A percentile compares a stretch with the other conserved stretches of the same genome.
Evolutionary conservation across 2,797 vertebrate species (phyloP).

Genomic region (Phrynocephalus forsythii): DNA sequence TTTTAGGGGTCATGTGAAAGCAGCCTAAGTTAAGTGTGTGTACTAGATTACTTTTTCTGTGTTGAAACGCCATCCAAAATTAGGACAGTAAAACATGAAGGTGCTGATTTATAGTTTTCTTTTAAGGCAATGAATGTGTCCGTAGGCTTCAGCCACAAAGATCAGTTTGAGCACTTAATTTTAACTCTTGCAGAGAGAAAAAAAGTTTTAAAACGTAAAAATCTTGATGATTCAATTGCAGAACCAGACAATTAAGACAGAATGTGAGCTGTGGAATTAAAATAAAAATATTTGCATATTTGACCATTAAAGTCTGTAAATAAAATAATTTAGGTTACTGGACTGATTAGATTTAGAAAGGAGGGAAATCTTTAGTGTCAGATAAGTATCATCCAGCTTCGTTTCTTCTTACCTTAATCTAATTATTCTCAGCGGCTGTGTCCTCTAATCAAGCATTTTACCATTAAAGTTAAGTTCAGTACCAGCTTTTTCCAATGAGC

Average conservation of each 20-base stretch:
- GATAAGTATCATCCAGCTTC: conserved; percentile 20
- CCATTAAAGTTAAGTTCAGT: conserved; percentile 27
- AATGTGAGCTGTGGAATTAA: background rate
- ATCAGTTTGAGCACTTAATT: conserved; percentile 24
- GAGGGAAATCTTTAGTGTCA: background rate
- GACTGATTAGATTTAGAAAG: conserved; percentile 29
- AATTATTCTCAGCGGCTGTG: conserved; percentile 16
- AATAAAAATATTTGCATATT: background rate
- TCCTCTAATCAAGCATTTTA: conserved; percentile 33
- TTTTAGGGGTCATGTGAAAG: too few relatives aligned
- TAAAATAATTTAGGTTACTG: background rate
- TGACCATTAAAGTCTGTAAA: background rate
- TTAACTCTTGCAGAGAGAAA: background rate
- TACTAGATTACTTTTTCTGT: background rate
- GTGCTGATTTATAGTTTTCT: background rate
- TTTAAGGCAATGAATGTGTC: background rate
- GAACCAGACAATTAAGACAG: conserved; percentile 31
- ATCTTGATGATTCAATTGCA: background rate
- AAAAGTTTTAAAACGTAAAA: conserved; percentile 6
- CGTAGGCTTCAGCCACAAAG: background rate
- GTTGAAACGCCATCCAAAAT: conserved; percentile 29
- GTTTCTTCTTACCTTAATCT: conserved; percentile 33
- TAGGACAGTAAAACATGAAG: conserved; percentile 2
- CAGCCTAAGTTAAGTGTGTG: background rate
- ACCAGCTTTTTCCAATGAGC: conserved; percentile 2